Conservation (phyloP, 2,113 vertebrate species). For the Talpa occidentalis region DNA sequence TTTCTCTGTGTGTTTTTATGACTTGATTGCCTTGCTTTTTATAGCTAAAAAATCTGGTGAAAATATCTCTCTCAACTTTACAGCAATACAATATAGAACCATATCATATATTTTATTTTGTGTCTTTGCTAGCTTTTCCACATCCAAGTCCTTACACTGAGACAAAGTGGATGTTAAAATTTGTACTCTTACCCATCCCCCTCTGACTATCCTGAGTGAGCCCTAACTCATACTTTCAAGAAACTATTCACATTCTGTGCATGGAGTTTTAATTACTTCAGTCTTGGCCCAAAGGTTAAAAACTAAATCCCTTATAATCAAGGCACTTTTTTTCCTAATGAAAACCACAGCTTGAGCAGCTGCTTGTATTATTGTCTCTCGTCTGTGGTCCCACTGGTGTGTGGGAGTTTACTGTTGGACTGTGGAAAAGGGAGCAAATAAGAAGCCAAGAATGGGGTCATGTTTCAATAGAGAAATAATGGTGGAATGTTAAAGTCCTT, state of each 20-base stretch:
- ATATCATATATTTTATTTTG: neutral
- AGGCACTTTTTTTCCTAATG: conserved; percentile 67
- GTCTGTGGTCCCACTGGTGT: conserved; percentile 65
- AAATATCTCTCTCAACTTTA: neutral
- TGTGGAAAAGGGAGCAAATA: conserved; percentile 59
- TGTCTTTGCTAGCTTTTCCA: conserved; percentile 13
- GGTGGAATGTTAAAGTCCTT: conserved; percentile 55
- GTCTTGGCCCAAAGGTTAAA: conserved; percentile 62
- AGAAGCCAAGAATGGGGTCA: conserved; percentile 64
- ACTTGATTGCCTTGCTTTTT: neutral
- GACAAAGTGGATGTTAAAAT: conserved; percentile 5
- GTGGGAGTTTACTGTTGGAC: conserved; percentile 75
- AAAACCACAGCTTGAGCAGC: conserved; percentile 75
- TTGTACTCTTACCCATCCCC: neutral
- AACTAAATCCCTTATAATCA: conserved; percentile 68
- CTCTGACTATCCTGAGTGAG: neutral
- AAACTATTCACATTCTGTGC: conserved; percentile 33
- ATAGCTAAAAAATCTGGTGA: neutral
- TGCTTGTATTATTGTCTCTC: conserved; percentile 21
- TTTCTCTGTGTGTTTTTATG: neutral
- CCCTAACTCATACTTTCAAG: neutral
- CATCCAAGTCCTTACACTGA: neutral
- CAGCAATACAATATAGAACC: neutral
- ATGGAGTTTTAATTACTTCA: conserved; percentile 64
- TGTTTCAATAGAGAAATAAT: conserved; percentile 64